A percentile compares a stretch with the other conserved stretches of the same genome.
These are phyloP conservation scores for Hofmannophila pseudospretella DNA, from an alignment of 2,888 invertebrate genomes.

Conservation along the genomic window DNA sequence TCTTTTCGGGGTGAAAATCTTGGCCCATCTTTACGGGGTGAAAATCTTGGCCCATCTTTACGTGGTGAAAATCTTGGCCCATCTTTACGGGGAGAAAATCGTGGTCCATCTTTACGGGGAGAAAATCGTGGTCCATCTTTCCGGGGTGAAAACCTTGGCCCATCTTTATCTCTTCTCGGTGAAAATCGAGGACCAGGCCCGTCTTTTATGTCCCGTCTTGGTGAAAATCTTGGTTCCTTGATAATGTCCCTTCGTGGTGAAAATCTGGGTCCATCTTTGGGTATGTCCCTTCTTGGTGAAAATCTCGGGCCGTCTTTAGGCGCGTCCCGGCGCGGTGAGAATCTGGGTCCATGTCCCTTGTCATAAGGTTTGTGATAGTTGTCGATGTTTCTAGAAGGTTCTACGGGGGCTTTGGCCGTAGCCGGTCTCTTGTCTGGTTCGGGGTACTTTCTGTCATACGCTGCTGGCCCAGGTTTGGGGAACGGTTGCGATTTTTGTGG, in stretches of 20 bases:
- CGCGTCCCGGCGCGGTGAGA: background rate
- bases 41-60: background rate
- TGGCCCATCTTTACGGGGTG: no score
- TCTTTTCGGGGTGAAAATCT: background rate
- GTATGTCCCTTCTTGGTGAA: background rate
- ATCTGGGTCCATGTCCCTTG: conserved; percentile 7
- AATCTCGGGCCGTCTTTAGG: background rate
- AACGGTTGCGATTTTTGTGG: conserved; percentile 18
- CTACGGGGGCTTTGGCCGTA: background rate
- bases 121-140: conserved; percentile 6
- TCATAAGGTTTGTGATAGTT: conserved; percentile 15
- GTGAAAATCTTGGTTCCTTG: conserved; percentile 6
- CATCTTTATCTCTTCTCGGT: background rate
- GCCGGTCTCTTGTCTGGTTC: conserved; percentile 19
- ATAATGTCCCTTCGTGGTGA: conserved; percentile 15
- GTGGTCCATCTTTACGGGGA: background rate
- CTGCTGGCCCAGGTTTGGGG: conserved; percentile 7
- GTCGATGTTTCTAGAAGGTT: background rate
- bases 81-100: background rate
- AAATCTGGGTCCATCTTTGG: conserved; percentile 2
- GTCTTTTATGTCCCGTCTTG: conserved; percentile 6
- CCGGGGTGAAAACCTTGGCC: conserved; percentile 5
- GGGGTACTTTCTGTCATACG: conserved; percentile 23
- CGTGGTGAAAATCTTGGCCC: no score
- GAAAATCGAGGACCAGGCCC: background rate